Evolutionary conservation across 2,113 vertebrate species (phyloP).

Genomic region (Corythaixoides concolor): DNA sequence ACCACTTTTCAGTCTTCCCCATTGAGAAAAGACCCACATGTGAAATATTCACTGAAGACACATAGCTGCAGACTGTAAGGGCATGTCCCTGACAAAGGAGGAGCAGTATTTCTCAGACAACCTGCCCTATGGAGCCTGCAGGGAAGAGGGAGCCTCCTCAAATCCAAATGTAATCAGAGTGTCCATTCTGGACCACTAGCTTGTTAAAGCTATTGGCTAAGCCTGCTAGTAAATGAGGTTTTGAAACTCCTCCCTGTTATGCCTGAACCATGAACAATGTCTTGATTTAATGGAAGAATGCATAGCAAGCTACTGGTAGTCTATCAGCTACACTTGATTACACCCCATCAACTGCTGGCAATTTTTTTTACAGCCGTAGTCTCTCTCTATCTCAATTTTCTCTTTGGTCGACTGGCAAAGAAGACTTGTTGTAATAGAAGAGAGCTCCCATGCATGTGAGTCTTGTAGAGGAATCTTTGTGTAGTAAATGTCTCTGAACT

Average conservation of each 20-base stretch:
- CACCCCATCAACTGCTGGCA: background rate
- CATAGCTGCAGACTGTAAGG: background rate
- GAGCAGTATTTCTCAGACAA: background rate
- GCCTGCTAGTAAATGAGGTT: background rate
- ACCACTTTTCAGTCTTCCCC: background rate
- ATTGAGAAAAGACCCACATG: background rate
- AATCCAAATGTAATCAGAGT: background rate
- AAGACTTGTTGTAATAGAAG: background rate
- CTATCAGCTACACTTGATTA: background rate
- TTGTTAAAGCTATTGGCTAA: background rate
- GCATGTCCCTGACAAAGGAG: background rate
- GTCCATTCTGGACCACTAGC: background rate
- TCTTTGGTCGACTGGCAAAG: background rate
- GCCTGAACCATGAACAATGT: background rate
- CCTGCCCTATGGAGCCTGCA: background rate
- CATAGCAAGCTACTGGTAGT: background rate
- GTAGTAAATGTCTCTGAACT: background rate
- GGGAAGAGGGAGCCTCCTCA: background rate
- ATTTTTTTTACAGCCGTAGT: background rate
- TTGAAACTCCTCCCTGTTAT: background rate
- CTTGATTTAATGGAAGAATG: background rate
- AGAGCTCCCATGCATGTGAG: background rate
- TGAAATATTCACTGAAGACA: background rate
- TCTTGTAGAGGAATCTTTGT: background rate
- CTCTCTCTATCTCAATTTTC: background rate